Conservation (phyloP, 2,113 vertebrate species). For the Asarcornis scutulata region DNA sequence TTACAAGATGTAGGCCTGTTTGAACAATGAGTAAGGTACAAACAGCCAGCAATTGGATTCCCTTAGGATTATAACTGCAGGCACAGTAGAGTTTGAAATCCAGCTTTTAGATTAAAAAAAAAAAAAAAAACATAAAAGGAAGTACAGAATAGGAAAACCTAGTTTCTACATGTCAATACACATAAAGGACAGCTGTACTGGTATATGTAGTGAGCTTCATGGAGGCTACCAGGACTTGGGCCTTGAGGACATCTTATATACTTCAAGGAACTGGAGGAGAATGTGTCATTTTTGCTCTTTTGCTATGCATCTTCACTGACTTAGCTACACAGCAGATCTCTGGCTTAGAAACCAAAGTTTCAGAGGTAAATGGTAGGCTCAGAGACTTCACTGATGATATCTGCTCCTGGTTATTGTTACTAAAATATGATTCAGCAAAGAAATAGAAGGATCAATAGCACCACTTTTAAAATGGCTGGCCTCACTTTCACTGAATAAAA, state of each 20-base stretch:
- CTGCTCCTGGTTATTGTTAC: background rate
- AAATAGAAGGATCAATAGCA: background rate
- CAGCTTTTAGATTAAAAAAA: background rate
- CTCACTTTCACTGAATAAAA: background rate
- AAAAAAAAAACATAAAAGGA: conserved; percentile 19
- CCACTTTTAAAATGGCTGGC: background rate
- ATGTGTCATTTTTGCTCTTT: background rate
- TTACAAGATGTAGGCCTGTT: background rate
- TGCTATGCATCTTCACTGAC: background rate
- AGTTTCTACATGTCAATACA: background rate
- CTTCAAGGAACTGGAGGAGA: background rate
- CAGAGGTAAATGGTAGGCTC: background rate
- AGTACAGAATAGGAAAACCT: background rate
- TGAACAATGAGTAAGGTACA: background rate
- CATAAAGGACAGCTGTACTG: background rate
- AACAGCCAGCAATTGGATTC: background rate
- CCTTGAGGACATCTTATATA: background rate
- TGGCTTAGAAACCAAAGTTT: background rate
- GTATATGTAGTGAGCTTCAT: background rate
- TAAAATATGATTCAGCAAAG: background rate
- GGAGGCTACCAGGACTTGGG: background rate
- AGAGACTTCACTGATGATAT: background rate
- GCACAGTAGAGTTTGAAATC: conserved; percentile 15
- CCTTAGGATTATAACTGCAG: background rate
- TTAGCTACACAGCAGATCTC: background rate